Evolutionary conservation across 2,113 vertebrate species (phyloP).

Genomic region (Psilopogon haemacephalus): DNA sequence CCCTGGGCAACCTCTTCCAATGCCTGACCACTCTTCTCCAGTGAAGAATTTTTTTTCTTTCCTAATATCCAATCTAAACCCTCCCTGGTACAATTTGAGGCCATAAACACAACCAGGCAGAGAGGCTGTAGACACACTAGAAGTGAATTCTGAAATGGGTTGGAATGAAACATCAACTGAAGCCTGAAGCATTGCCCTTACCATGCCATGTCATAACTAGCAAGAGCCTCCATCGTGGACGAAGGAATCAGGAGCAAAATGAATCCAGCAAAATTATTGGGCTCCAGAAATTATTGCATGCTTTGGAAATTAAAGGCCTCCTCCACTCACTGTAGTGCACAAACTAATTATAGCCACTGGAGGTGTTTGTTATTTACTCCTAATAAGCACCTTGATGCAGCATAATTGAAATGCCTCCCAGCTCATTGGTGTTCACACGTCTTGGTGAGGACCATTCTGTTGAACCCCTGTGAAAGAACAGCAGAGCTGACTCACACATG

Average conservation of each 20-base stretch:
- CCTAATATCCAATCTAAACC: no score
- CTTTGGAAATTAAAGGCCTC: conserved; percentile 2
- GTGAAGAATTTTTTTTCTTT: no score
- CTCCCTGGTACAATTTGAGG: no score
- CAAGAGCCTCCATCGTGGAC: background rate
- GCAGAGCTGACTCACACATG: background rate
- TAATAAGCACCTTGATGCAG: background rate
- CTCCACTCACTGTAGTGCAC: background rate
- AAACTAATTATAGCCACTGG: background rate
- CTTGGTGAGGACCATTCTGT: background rate
- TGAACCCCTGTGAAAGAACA: background rate
- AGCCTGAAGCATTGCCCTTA: conserved; percentile 60
- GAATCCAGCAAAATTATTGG: background rate
- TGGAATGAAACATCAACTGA: conserved; percentile 61
- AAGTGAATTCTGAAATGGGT: conserved; percentile 55
- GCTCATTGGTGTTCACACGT: background rate
- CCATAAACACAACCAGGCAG: conserved; percentile 22
- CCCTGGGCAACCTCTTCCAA: no score
- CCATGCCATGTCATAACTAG: background rate
- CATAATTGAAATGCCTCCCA: background rate
- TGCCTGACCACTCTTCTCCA: no score
- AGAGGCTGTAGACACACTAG: conserved; percentile 74
- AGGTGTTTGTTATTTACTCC: background rate
- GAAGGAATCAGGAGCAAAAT: background rate
- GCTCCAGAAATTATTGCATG: background rate